Evolutionary conservation across 2,888 invertebrate species (phyloP), one percentile per base, ranked within the genome.

Genomic region (Platerodrilus igneus): DNA sequence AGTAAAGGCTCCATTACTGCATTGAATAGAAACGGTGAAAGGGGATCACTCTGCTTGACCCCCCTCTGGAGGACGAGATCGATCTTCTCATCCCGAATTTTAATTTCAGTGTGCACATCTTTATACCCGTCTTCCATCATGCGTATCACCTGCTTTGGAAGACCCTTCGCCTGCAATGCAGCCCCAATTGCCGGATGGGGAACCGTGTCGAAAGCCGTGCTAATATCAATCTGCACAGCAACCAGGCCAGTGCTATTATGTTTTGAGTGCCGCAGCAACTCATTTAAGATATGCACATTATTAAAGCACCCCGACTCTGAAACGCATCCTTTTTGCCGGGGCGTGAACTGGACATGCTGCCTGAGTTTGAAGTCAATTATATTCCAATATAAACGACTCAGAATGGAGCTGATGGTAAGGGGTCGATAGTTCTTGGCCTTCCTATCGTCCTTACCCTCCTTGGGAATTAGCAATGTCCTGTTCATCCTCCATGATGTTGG

Each of bases 201-300:
- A 4, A 56, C 46, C 2, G 57, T 62, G 44, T 68, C 68, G 46
- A 67, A 70, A 3, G 68, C 70, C 50, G 69, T 70, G 8, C 63
- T 57, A 16, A 70, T 61, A 48, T 71, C 70, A 14, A 71, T 50
- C 21, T 63, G 59, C 33, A 59, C 64, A 31, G 64, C 51, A 42
- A 66, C 67, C n/a, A n/a, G n/a, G n/a, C n/a, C n/a, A 6, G 41
- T 20, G 11, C 35, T 26, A 16, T 3, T 18, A n/a, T n/a, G n/a
- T n/a, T n/a, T n/a, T n/a, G n/a, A n/a, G n/a, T n/a, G n/a, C n/a
- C n/a, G n/a, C n/a, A n/a, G n/a, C n/a, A n/a, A n/a, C n/a, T n/a
- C n/a, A n/a, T n/a, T n/a, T n/a, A n/a, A n/a, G n/a, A n/a, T n/a
- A n/a, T n/a, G n/a, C n/a, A n/a, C n/a, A n/a, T n/a, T n/a, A n/a